A percentile compares a stretch with the other conserved stretches of the same genome.
Conservation (phyloP, 30 jellyfish, hydroid and myxozoan genomes). For the Clytia hemisphaerica region DNA sequence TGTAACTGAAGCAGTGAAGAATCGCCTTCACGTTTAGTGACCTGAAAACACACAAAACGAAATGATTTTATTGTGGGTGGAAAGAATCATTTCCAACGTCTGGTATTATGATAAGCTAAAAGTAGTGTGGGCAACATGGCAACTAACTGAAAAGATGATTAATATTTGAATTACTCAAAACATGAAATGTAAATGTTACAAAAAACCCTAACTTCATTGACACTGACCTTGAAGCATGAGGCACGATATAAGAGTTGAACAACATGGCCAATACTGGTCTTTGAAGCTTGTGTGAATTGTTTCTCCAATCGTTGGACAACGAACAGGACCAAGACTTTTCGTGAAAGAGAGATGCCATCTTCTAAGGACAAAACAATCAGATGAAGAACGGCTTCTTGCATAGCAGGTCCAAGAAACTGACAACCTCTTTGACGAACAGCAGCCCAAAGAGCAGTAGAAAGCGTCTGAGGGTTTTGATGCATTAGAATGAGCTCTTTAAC, state of each 20-base stretch:
- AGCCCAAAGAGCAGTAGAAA: slow-evolving; percentile 94
- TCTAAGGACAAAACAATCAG: slow-evolving; percentile 82
- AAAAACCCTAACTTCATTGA: too few species aligned
- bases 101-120: not conserved
- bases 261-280: slow-evolving; percentile 99
- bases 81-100: too few species aligned
- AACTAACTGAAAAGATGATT: not conserved
- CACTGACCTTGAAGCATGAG: slow-evolving; percentile 83
- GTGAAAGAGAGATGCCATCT: slow-evolving; percentile 81
- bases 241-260: slow-evolving; percentile 94
- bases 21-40: slow-evolving; percentile 85
- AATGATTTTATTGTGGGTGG: too few species aligned
- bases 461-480: slow-evolving; percentile 91
- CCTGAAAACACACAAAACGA: slow-evolving; percentile 42
- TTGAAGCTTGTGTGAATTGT: slow-evolving; percentile 90
- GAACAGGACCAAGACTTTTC: slow-evolving; percentile 87
- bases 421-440: slow-evolving; percentile 93
- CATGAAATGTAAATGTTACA: not conserved
- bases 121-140: not conserved
- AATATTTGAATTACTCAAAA: too few species aligned
- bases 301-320: slow-evolving; percentile 87
- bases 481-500: slow-evolving; percentile 81
- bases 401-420: slow-evolving; percentile 98
- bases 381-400: slow-evolving; percentile 87
- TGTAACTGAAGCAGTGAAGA: slow-evolving; percentile 91